phyloP scores from a whole-genome alignment of 2,888 invertebrate genomes.

The Cosmia pyralina region DNA sequence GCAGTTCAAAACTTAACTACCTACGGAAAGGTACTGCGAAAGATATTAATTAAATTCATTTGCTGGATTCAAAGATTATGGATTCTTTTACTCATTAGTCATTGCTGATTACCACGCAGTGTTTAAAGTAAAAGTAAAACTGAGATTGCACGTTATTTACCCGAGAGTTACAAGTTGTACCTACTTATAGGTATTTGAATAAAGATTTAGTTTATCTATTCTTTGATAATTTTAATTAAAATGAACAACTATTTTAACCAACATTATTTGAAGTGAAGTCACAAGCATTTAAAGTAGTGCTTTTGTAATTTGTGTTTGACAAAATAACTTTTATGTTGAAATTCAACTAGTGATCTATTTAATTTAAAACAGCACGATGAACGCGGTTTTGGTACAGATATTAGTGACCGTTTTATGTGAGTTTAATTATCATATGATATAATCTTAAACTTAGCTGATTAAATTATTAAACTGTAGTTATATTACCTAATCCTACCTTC shows the following conservation, averaged over 20 bases:
- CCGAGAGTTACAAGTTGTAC: neutral
- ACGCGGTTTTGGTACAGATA: constrained; percentile 53
- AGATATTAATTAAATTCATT: neutral
- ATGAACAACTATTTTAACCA: constrained; percentile 17
- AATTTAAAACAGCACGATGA: constrained; percentile 46
- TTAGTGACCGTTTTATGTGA: constrained; percentile 61
- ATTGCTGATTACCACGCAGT: neutral
- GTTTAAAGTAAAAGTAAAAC: neutral
- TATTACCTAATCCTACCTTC: too few relatives aligned
- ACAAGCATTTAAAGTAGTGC: constrained; percentile 1
- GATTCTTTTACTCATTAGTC: neutral
- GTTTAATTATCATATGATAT: constrained; percentile 34
- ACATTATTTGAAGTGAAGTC: constrained; percentile 17
- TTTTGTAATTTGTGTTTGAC: neutral
- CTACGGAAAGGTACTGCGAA: too few relatives aligned
- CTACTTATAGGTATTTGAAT: constrained; percentile 28
- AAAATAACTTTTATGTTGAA: neutral
- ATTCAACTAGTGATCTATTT: constrained; percentile 8
- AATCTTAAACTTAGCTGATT: too few relatives aligned
- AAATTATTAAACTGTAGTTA: too few relatives aligned
- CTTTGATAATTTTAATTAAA: constrained; percentile 46
- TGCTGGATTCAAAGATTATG: neutral
- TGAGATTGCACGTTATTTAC: neutral
- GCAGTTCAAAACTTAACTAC: too few relatives aligned
- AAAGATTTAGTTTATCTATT: constrained; percentile 52